These are phyloP conservation scores for Psittacula echo DNA, from an alignment of 2,797 vertebrate genomes.

Conservation along the genomic window DNA sequence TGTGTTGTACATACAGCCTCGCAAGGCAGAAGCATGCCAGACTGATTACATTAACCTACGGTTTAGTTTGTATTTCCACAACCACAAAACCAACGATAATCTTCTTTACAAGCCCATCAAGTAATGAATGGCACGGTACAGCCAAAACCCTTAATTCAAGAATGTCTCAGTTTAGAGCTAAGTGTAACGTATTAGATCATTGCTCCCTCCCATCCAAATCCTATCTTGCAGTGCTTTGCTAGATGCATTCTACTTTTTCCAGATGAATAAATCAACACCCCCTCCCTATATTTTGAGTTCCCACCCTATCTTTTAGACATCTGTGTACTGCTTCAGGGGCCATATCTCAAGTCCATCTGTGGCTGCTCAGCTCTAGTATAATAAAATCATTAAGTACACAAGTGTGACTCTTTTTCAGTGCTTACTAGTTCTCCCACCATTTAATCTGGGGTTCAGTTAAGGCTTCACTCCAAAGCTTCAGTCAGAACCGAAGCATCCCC, in stretches of 20 bases:
- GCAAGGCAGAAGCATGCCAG: background rate
- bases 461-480: background rate
- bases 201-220: background rate
- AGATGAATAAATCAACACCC: background rate
- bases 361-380: background rate
- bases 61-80: background rate
- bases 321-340: background rate
- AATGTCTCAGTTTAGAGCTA: fast-evolving
- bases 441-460: background rate
- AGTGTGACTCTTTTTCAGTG: background rate
- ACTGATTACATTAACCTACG: background rate
- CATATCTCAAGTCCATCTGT: background rate
- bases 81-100: background rate
- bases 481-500: background rate
- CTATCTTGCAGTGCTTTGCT: background rate
- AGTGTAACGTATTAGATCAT: background rate
- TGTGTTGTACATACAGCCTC: background rate
- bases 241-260: background rate
- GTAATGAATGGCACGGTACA: background rate
- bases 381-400: background rate
- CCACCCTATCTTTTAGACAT: background rate
- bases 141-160: background rate
- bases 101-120: background rate
- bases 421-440: background rate
- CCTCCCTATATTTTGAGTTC: background rate